These are phyloP conservation scores for Huso huso DNA, from an alignment of 2,797 vertebrate species.

Conservation along the genomic window DNA sequence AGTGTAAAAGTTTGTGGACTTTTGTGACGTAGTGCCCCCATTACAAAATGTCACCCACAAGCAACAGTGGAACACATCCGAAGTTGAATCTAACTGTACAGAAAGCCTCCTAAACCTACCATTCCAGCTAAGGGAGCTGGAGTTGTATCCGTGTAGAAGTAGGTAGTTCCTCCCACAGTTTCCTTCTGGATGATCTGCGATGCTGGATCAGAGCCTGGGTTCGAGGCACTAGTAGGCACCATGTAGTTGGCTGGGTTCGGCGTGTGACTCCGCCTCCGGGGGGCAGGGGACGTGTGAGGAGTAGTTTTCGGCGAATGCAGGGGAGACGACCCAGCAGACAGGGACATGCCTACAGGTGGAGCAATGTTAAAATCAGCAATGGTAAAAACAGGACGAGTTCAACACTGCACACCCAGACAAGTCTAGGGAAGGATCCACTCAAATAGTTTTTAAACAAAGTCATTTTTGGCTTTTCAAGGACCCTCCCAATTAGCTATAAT, in stretches of 20 bases:
- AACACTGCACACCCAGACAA: no score
- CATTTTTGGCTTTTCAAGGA: no score
- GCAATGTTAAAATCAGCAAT: slow-evolving; percentile 14
- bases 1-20: no score
- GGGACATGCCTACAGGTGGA: slow-evolving; percentile 81
- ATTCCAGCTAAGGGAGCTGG: slow-evolving; percentile 90
- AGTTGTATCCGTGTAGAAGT: slow-evolving; percentile 97
- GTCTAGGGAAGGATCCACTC: no score
- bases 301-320: slow-evolving; percentile 98
- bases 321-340: slow-evolving; percentile 95
- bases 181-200: slow-evolving; percentile 93
- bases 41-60: no score
- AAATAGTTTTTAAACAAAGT: no score
- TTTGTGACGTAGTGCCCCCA: no score
- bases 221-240: slow-evolving; percentile 85
- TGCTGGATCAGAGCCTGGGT: slow-evolving; percentile 64
- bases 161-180: slow-evolving; percentile 95
- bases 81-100: no score
- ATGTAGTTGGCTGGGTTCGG: slow-evolving; percentile 87
- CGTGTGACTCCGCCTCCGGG: slow-evolving; percentile 94
- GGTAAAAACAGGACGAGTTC: no score
- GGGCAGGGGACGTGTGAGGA: slow-evolving; percentile 93
- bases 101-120: slow-evolving; percentile 53
- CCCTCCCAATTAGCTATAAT: no score
- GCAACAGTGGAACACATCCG: no score